Evolutionary conservation across 1,140 invertebrate species (phyloP), one percentile per base, ranked within the genome.

Genomic region (Phocides pigmalion): DNA sequence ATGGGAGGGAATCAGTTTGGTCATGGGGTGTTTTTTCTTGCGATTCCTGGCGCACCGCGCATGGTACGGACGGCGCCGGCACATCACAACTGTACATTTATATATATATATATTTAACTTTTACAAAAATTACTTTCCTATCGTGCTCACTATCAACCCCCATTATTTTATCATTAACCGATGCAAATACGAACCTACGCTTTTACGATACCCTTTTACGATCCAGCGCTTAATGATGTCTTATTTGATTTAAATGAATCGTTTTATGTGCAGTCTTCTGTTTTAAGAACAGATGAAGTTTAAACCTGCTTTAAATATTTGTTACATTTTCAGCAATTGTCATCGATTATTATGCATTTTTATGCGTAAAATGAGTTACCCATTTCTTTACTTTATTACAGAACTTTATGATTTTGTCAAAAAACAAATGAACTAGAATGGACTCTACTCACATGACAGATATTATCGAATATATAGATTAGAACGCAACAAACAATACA

Each of bases 91-190:
- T n/a, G 76, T 84, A 77, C 66, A 64, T 69, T 12, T 53, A 54
- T 54, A 51, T 51, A 37, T 71, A 77, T 70, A 70, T 50, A 63
- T 66, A 81, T 80, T 82, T 76, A 82, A 89, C 79, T 89, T 87
- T 87, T 84, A 87, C 74, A 84, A 80, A 88, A 88, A 90, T 90
- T 88, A 88, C 86, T 80, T 89, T 90, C 72, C 86, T 89, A 88
- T 90, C 88, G 85, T 90, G 86, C 79, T 71, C 70, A 72, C 79
- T 76, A 87, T 86, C 82, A 81, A 70, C 74, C 77, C 81, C 85
- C 75, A 90, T 90, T 90, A 90, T 89, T 87, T 89, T 84, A 87
- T 83, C 88, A 90, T 90, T 90, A 87, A 81, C 76, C 75, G 68
- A 85, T 76, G 84, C 82, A 74, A 89, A 89, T 83, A 72, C 68